Conservation (phyloP, 2,888 invertebrate genomes). For the Ormyrus nitidulus region DNA sequence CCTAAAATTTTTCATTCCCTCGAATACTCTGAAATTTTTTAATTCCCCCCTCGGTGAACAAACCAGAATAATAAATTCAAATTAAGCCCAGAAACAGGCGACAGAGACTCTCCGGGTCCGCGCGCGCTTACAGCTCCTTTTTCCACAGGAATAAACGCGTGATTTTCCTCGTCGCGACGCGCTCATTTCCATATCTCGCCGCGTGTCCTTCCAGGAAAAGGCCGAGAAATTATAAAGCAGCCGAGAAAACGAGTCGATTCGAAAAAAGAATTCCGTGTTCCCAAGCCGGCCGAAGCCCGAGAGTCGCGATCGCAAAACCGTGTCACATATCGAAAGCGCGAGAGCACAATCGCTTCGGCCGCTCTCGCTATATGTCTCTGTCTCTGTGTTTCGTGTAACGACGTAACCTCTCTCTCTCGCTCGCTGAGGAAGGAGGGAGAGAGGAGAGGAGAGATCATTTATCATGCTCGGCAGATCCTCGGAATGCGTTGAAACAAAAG, state of each 20-base stretch:
- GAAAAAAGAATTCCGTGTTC: conserved; percentile 48
- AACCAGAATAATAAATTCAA: too few species aligned
- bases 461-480: conserved; percentile 69
- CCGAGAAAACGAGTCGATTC: conserved; percentile 28
- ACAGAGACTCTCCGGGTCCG: conserved; percentile 16
- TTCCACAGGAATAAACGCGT: neutral
- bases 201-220: conserved; percentile 53
- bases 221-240: conserved; percentile 38
- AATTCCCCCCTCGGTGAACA: too few species aligned
- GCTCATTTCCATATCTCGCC: conserved; percentile 53
- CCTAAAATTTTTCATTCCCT: too few species aligned
- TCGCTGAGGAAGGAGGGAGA: conserved; percentile 6
- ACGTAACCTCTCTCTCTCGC: neutral
- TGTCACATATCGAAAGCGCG: conserved; percentile 59
- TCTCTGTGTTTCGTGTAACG: neutral
- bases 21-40: too few species aligned
- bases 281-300: conserved; percentile 16
- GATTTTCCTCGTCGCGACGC: conserved; percentile 44
- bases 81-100: neutral
- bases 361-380: neutral
- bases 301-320: conserved; percentile 30
- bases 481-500: conserved; percentile 73
- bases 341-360: conserved; percentile 57
- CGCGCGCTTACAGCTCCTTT: too few species aligned
- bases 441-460: conserved; percentile 66